A percentile compares a stretch with the other conserved stretches of the same genome.
Conservation (phyloP, 2,113 vertebrate species). For the Mandrillus leucophaeus region DNA sequence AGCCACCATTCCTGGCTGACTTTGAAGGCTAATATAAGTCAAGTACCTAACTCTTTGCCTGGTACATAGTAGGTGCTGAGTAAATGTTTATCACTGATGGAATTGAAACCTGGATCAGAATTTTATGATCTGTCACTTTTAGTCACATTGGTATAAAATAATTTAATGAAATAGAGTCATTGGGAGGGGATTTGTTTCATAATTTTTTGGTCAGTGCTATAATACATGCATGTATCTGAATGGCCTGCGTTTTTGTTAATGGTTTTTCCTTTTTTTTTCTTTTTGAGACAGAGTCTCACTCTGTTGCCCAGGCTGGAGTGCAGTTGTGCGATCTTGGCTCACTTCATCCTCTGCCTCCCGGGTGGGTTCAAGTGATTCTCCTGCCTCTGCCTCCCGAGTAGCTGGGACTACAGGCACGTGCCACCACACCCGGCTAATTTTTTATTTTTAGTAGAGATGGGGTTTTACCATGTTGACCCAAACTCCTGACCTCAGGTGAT, state of each 20-base stretch:
- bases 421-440: too few relatives aligned
- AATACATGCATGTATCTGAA: neutral
- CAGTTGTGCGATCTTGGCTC: too few relatives aligned
- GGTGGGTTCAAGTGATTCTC: too few relatives aligned
- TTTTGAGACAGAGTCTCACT: neutral
- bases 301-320: too few relatives aligned
- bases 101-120: neutral
- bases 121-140: neutral
- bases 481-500: too few relatives aligned
- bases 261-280: neutral
- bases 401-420: too few relatives aligned
- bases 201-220: neutral
- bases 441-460: too few relatives aligned
- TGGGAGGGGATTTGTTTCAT: neutral
- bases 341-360: too few relatives aligned
- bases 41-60: neutral
- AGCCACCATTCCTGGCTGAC: too few relatives aligned
- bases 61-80: neutral
- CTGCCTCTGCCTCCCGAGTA: too few relatives aligned
- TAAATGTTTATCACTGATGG: neutral
- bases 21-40: neutral
- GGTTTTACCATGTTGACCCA: too few relatives aligned
- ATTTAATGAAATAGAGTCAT: neutral
- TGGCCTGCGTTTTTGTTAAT: neutral
- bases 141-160: neutral